Evolutionary conservation across 2,113 vertebrate species (phyloP), one percentile per base, ranked within the genome.

Genomic region (Neolamprologus sp.): DNA sequence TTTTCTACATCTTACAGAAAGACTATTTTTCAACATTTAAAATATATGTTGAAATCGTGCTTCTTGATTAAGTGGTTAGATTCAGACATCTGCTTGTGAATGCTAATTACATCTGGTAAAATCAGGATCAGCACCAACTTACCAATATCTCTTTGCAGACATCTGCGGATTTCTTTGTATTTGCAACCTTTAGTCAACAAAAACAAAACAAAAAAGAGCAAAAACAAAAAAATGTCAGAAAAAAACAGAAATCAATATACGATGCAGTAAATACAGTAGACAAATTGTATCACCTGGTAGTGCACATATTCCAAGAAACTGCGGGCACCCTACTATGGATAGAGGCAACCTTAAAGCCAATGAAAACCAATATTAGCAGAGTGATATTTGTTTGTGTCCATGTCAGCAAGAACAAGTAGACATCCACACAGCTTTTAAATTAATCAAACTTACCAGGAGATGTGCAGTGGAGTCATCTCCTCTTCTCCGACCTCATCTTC

Each of bases 141-240:
- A 98, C 98, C 97, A 87, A 97, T 84, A 82, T 98, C 97, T 92
- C 96, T 97, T 51, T 97, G 97, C 85, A 98, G 94, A 90, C 96
- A 98, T 95, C 98, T 97, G 93, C 97, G 97, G 73, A 97, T 60
- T 79, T 97, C 96, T 96, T 98, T 98, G 95, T 97, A 99, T 93
- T 93, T 97, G 95, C 98, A 99, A 83, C 98, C 98, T 98, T 81
- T 68, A 85, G 9, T 37, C 7, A 89, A 11, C 60, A 21, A 26
- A 63, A 83, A 40, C 1, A 47, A 58, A 71, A 23, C 8, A 57
- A 81, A 45, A 3, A 40, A 65, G 21, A 23, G 11, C 1, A 71
- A 71, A 71, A 42, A 16, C 0, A 13, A 37, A 37, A 19, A 57
- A 26, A 4, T 54, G 35, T 37, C 35, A 37, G 35, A 37, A 65